A percentile compares a stretch with the other conserved stretches of the same genome.
Conservation (phyloP, 2,797 vertebrate species). For the Xiphorhynchus erythropygius region DNA sequence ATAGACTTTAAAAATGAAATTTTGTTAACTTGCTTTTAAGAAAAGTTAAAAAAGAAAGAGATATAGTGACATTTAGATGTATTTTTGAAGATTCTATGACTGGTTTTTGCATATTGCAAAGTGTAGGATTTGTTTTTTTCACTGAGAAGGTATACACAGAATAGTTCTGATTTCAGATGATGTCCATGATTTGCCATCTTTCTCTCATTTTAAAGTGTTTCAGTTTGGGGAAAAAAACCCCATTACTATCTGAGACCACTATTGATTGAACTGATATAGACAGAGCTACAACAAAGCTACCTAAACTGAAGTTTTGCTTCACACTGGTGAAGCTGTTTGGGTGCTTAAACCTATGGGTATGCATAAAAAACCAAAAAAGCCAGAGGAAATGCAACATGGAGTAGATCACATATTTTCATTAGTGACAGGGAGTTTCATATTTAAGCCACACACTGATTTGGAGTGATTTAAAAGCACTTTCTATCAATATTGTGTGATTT, state of each 20-base stretch:
- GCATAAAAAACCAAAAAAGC: background rate
- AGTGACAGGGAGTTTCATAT: background rate
- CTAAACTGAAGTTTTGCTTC: background rate
- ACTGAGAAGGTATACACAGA: background rate
- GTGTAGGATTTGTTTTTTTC: background rate
- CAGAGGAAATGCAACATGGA: background rate
- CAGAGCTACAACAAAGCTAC: background rate
- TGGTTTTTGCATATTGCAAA: background rate
- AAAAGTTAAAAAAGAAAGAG: background rate
- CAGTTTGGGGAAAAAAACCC: accelerated
- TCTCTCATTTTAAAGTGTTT: background rate
- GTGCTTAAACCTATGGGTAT: background rate
- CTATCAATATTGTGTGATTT: background rate
- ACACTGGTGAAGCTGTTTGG: background rate
- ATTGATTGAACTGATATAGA: background rate
- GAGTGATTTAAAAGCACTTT: background rate
- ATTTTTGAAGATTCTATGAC: background rate
- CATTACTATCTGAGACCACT: background rate
- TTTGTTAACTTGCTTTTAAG: background rate
- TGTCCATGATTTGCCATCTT: background rate
- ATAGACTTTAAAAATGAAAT: background rate
- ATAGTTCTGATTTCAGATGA: background rate
- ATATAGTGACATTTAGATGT: background rate
- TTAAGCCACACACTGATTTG: background rate
- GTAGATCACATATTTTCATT: background rate